These are phyloP conservation scores for Cosmia pyralina DNA, from an alignment of 2,888 invertebrate species.

Conservation along the genomic window DNA sequence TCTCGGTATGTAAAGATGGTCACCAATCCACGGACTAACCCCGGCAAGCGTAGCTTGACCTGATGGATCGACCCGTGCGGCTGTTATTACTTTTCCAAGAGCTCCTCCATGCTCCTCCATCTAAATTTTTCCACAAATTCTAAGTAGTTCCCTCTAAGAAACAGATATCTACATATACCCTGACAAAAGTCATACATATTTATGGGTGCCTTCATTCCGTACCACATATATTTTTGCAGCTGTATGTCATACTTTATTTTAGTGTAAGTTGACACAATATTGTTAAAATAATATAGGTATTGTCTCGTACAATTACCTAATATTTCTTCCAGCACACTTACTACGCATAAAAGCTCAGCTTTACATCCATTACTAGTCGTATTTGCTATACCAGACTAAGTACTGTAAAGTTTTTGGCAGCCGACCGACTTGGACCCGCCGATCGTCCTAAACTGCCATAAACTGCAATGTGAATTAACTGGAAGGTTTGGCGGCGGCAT, in stretches of 20 bases:
- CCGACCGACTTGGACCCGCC: constrained; percentile 71
- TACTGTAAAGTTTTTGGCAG: constrained; percentile 79
- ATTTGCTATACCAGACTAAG: constrained; percentile 50
- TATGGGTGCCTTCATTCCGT: neutral
- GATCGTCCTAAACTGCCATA: constrained; percentile 80
- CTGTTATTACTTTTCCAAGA: no score
- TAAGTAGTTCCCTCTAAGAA: neutral
- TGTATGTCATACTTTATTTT: neutral
- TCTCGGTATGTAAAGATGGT: no score
- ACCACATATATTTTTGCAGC: constrained; percentile 15
- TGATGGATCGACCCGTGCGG: no score
- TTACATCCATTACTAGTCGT: constrained; percentile 39
- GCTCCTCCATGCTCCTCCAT: no score
- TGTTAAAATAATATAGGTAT: no score
- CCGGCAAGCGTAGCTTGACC: no score
- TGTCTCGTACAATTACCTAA: neutral
- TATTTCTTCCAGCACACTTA: neutral
- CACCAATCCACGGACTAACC: no score
- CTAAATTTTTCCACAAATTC: neutral
- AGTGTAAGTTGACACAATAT: neutral
- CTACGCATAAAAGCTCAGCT: constrained; percentile 11
- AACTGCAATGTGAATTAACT: constrained; percentile 82
- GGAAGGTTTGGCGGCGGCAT: constrained; percentile 72
- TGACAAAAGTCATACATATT: neutral
- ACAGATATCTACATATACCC: neutral